A percentile compares a stretch with the other conserved stretches of the same genome.
These are phyloP conservation scores for Pantherophis vulpinus DNA, from an alignment of 2,797 vertebrate genomes.

Conservation along the genomic window DNA sequence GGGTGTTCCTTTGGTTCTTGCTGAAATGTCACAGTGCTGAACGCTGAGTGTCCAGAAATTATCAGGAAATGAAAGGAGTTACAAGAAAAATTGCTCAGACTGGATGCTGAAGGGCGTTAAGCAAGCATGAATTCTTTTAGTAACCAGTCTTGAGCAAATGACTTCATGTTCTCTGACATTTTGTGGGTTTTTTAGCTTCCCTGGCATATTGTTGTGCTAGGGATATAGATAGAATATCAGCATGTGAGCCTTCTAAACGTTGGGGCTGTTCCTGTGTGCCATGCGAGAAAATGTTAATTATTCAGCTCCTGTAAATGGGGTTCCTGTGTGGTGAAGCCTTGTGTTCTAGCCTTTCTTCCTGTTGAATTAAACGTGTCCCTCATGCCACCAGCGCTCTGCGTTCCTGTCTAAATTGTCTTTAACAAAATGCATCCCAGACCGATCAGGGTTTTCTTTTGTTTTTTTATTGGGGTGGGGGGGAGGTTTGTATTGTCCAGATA, in stretches of 20 bases:
- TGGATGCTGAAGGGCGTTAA: rapidly evolving
- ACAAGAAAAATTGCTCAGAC: neutral
- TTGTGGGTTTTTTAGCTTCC: neutral
- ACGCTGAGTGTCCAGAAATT: rapidly evolving
- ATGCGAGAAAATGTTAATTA: neutral
- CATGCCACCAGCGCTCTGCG: neutral
- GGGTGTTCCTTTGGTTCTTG: neutral
- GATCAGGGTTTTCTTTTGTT: neutral
- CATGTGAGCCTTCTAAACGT: neutral
- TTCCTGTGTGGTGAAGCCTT: neutral
- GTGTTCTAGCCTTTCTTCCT: neutral
- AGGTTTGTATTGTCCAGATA: neutral
- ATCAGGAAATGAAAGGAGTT: neutral
- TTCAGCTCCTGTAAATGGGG: neutral
- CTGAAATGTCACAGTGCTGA: conserved; percentile 16
- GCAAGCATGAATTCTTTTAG: rapidly evolving
- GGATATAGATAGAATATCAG: neutral
- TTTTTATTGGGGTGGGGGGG: neutral
- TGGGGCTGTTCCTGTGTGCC: neutral
- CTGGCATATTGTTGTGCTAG: neutral
- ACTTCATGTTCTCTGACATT: neutral
- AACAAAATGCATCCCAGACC: neutral
- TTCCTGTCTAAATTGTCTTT: neutral
- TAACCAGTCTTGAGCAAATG: rapidly evolving
- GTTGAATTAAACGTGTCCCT: neutral